Base-by-base conservation (phyloP, 1,140 invertebrate species). In the Drosophila kurseongensis region DNA sequence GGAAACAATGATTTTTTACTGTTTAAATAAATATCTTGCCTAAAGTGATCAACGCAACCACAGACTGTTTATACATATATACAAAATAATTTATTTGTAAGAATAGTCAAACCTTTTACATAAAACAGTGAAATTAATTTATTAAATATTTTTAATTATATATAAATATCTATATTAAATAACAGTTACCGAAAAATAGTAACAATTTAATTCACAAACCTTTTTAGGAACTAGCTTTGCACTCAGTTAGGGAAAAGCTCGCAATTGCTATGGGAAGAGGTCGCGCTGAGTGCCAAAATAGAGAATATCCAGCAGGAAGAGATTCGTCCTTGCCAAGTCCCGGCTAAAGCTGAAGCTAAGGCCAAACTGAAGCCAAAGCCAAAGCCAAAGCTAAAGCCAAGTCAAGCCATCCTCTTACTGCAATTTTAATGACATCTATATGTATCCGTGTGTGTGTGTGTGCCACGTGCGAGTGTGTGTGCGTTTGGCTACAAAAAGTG, bases 361-460 rank as follows among this genome's bases (percentile, higher is more conserved):
- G 29, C 51, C 32, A 48, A 47, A 54, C 36, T 35, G 40, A 48
- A 60, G 68, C 68, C 57, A 61, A 55, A 54, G 68, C 68, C 57
- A 61, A 55, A 54, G 38, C 45, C 36, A 69, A 65, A 80, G 78
- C 76, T 59, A 80, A 80, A 74, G 78, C 73, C 67, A 82, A 82
- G 76, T 75, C 76, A 75, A 83, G 63, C 76, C 80, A 83, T 73
- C 75, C 84, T 80, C 84, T 84, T 80, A 67, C 80, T 88, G 84
- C 84, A 88, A 90, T 89, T 88, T 88, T 89, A 88, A 88, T 88
- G 84, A 84, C 85, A 90, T 71, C 76, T 84, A 84, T 78, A 74
- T 55, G 65, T 66, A 42, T 42, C 36, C 29, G 44, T 61, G 45
- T 74, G 50, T 44, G 45, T 42, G 23, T 40, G 45, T 42, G 23